Evolutionary conservation across 2,797 vertebrate species (phyloP), one percentile per base, ranked within the genome.

Genomic region (Pempheris klunzingeri): DNA sequence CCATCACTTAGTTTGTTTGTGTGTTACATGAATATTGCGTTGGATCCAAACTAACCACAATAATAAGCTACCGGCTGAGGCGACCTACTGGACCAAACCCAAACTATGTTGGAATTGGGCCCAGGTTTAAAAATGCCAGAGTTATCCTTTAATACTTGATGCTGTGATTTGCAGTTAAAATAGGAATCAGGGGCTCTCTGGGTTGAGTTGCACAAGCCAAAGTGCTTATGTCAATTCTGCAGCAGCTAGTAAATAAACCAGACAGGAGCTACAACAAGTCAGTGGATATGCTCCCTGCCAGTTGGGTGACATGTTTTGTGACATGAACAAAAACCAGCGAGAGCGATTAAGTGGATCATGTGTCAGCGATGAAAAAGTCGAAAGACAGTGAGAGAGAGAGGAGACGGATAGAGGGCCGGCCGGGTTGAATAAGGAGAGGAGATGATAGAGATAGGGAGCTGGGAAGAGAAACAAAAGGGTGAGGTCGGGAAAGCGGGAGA

Each of bases 321-420:
- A 91, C 82, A 76, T 72, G 82, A 87, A 84, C 80, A 81, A 83
- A 73, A 87, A 70, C 58, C 78, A 74, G 70, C 11, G 68, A 73
- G 62, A 28, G 26, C 64, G 47, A 26, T 77, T 71, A 68, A 64
- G 77, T 71, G 77, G 79, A 77, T 85, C 77, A 77, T 74, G 73
- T 78, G 80, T 66, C 78, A 81, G 71, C 71, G 50, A 78, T 81
- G 41, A 80, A 72, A 79, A 76, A 32, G 46, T 39, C 26, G 39
- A 66, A 49, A 81, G 65, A 70, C 32, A 53, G 68, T 22, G 68
- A 68, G 34, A 69, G 58, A 47, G 11, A 28, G 57, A 43, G 34
- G 44, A 59, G 15, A n/a, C n/a, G 3, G 61, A 75, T 18, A 17
- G 65, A 74, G 55, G n/a, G n/a, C 73, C 8, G 59, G 57, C 17